Base-by-base conservation (phyloP, 1,140 invertebrate genomes). In the Dinoponera quadriceps region DNA sequence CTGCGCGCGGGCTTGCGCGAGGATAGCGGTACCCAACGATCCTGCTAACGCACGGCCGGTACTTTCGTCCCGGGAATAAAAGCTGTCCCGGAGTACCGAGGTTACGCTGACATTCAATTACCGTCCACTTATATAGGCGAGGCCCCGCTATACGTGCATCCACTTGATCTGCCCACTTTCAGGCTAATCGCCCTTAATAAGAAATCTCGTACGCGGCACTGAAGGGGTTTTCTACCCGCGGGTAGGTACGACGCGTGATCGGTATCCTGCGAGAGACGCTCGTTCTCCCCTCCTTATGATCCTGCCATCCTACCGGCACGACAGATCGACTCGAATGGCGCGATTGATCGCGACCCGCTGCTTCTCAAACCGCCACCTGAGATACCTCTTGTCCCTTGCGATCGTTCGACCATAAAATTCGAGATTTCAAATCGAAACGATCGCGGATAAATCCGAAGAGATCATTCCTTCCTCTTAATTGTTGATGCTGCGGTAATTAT, bases 91-190 rank as follows among this genome's bases (percentile, higher is more conserved):
- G 65, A 33, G 60, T 33, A 82, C 51, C 65, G 44, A 84, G 73
- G 81, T 75, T 84, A 81, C 33, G 71, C 88, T 89, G 87, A 80
- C 84, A 89, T 89, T 89, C 88, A 89, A 89, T 89, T 88, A 88
- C 62, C 65, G 20, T 82, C 84, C 87, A 88, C 88, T 89, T 86
- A 86, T 59, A n/a, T 69, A 69, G 85, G 54, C 80, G 54, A 86
- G 57, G 74, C 62, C 49, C 25, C 55, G 48, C 25, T 65, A 60
- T 87, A 88, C 85, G 65, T 82, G 77, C 69, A 87, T 88, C 65
- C 82, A 82, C 77, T 75, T 63, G 69, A 75, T 85, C 77, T 82
- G 59, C 63, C 83, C 66, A 88, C 87, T 88, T 85, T 81, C 72
- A 29, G 57, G 33, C 83, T 88, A 88, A 88, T 88, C 83, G 72